Evolutionary conservation across 1,140 invertebrate genomes (phyloP).

Genomic region (Hylaeus anthracinus): DNA sequence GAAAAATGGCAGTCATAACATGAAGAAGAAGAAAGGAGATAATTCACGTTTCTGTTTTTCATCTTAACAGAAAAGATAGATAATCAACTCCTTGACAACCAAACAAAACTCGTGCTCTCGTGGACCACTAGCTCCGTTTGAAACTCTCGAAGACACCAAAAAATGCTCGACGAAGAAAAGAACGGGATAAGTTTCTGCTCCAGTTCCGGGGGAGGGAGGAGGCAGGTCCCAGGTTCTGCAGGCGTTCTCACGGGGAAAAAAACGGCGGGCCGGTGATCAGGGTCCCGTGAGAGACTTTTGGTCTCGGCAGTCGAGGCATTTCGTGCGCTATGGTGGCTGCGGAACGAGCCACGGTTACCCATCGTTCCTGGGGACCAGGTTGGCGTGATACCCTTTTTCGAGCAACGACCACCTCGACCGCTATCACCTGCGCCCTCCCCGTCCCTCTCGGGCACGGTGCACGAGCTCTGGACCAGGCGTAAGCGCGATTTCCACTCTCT

Average conservation of each 20-base stretch:
- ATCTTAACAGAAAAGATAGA: too few relatives aligned
- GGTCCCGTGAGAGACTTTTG: slow-evolving; percentile 46
- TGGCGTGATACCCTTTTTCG: slow-evolving; percentile 63
- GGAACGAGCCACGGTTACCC: neutral
- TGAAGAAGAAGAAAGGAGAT: too few relatives aligned
- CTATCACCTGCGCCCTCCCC: slow-evolving; percentile 47
- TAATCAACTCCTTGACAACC: too few relatives aligned
- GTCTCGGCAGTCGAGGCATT: slow-evolving; percentile 35
- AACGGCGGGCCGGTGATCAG: too few relatives aligned
- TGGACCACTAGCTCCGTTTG: too few relatives aligned
- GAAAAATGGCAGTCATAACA: too few relatives aligned
- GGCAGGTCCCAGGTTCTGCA: neutral
- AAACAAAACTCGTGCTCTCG: too few relatives aligned
- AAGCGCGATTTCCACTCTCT: slow-evolving; percentile 60
- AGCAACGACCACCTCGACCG: slow-evolving; percentile 52
- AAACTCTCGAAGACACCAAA: too few relatives aligned
- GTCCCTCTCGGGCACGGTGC: slow-evolving; percentile 1
- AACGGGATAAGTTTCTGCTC: neutral
- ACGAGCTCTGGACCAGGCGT: slow-evolving; percentile 19
- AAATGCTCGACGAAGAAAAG: neutral
- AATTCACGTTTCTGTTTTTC: too few relatives aligned
- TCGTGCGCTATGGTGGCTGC: slow-evolving; percentile 58
- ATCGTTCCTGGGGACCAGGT: slow-evolving; percentile 31
- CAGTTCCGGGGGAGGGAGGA: slow-evolving; percentile 13
- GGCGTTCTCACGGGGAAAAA: slow-evolving; percentile 46